Conservation (phyloP, 2,888 invertebrate genomes). For the Theodoxus fluviatilis region DNA sequence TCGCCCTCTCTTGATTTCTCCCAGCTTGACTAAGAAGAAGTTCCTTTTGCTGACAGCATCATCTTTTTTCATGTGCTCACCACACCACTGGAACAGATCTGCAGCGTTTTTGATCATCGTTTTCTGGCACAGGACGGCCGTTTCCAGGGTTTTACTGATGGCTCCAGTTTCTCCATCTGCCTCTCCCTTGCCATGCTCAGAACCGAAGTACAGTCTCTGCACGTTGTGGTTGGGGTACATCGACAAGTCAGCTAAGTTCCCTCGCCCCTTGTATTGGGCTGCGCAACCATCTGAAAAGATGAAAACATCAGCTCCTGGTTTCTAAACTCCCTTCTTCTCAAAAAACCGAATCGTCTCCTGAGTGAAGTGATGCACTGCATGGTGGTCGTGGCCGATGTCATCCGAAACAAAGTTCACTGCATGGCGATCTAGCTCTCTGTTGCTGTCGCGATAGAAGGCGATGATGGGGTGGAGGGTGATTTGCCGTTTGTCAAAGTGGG, state of each 20-base stretch:
- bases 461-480: conserved; percentile 23
- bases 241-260: background rate
- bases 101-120: background rate
- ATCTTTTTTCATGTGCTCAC: background rate
- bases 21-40: background rate
- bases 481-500: conserved; percentile 17
- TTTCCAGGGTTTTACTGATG: conserved; percentile 14
- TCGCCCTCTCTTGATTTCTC: background rate
- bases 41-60: background rate
- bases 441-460: background rate
- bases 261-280: conserved; percentile 18
- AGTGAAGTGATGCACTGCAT: conserved; percentile 18
- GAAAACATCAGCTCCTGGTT: background rate
- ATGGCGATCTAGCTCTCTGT: background rate
- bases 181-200: conserved; percentile 26
- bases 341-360: background rate
- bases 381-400: conserved; percentile 21
- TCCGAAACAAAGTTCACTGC: conserved; percentile 8
- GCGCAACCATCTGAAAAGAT: conserved; percentile 20
- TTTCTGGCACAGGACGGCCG: background rate
- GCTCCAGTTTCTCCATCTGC: conserved; percentile 25
- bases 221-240: background rate
- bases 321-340: background rate
- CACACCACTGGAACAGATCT: background rate
- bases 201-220: conserved; percentile 6